Evolutionary conservation across 2,888 invertebrate species (phyloP).

Genomic region (Alentia gelatinosa): DNA sequence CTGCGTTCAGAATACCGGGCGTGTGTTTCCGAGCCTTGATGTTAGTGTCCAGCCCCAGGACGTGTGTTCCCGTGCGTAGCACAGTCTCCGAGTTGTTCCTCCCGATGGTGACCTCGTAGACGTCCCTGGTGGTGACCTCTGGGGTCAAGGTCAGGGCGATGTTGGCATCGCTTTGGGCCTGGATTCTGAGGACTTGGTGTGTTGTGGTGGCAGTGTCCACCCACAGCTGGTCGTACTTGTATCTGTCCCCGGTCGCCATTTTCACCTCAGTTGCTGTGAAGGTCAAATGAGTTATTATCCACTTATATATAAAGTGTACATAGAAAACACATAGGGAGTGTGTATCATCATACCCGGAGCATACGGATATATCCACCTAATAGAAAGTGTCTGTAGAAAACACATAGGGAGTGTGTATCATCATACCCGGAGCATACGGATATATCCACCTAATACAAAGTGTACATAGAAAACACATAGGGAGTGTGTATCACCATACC

Average conservation of each 20-base stretch:
- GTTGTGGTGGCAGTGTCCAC: neutral
- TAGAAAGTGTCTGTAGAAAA: too few species aligned
- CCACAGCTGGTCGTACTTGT: conserved; percentile 2
- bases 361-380: too few species aligned
- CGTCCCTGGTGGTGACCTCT: neutral
- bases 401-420: too few species aligned
- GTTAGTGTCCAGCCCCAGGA: neutral
- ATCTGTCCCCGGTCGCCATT: neutral
- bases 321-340: too few species aligned
- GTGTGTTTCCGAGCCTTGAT: neutral
- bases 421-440: too few species aligned
- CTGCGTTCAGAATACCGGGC: neutral
- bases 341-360: too few species aligned
- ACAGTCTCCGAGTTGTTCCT: neutral
- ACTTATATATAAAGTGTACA: too few species aligned
- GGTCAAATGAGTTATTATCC: too few species aligned
- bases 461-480: too few species aligned
- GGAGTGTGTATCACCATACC: too few species aligned
- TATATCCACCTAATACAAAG: too few species aligned
- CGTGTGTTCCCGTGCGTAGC: neutral
- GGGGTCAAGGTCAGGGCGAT: neutral
- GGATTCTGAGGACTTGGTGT: neutral
- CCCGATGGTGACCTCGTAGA: conserved; percentile 4
- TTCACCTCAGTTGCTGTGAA: neutral
- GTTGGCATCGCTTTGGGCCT: neutral